Evolutionary conservation across 2,797 vertebrate species (phyloP), one percentile per base, ranked within the genome.

Genomic region (Heterohyrax brucei): DNA sequence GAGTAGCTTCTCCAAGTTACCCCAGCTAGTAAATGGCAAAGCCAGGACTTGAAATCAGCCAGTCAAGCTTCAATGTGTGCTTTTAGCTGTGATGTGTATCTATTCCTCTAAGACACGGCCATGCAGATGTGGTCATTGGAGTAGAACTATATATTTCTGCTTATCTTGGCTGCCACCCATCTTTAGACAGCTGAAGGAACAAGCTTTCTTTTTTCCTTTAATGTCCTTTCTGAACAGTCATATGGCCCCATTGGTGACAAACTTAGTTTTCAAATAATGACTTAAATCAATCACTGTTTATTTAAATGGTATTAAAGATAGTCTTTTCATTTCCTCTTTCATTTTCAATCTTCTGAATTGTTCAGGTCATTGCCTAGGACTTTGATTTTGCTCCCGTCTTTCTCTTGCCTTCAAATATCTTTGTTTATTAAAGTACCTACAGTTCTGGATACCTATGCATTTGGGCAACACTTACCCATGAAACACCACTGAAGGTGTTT

Each of bases 311-410:
- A 30, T 75, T 86, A 79, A 53, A 14, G 7, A 14, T 50, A 68
- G 10, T n/a, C 30, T 61, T 89, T 66, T 68, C 5, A n/a, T 44
- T 93, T 81, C 53, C 19, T 93, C 46, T 79, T 82, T 39, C 10
- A 62, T 5, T 56, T 92, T 73, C 21, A 72, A 21, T 89, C 19
- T 72, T 94, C 59, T 21, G 28, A 92, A 78, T 82, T 93, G 28
- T 66, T 93, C 59, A 53, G 13, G 13, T 68, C 73, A 66, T 39
- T 64, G 7, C n/a, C 22, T 10, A 13, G 82, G 28, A 39, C 75
- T 96, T 78, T 80, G 64, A 83, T 39, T 7, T 90, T 78, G 39
- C 61, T 80, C 22, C 18, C 66, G 64, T 91, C 48, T 61, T 87
- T 83, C 89, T 77, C 12, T 14, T 87, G 22, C 16, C 24, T 87